Evolutionary conservation across 1,140 invertebrate species (phyloP).

Genomic region (Anthonomus grandis): DNA sequence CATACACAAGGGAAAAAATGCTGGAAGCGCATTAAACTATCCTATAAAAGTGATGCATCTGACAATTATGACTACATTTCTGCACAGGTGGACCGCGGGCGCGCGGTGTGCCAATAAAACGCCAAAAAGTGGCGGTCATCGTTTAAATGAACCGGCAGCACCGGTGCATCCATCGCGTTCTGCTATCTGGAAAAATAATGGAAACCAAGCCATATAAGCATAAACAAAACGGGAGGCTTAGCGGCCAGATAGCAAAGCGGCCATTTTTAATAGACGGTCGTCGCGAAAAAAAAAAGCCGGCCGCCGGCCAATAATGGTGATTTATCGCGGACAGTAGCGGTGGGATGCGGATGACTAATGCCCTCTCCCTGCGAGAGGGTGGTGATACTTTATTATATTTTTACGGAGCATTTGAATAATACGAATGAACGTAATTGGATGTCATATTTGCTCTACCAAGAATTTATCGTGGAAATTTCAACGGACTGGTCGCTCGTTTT

Average conservation of each 20-base stretch:
- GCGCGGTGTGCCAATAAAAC: constrained; percentile 13
- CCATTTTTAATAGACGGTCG: constrained; percentile 28
- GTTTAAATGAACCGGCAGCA: constrained; percentile 22
- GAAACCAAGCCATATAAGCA: constrained; percentile 24
- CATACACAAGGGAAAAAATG: too few relatives aligned
- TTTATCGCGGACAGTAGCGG: constrained; percentile 25
- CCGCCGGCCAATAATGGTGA: constrained; percentile 29
- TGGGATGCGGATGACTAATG: constrained; percentile 27
- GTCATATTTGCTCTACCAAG: constrained; percentile 19
- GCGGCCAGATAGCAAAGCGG: constrained; percentile 22
- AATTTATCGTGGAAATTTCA: constrained; percentile 21
- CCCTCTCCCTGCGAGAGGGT: constrained; percentile 22
- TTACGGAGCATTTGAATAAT: constrained; percentile 31
- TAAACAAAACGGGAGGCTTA: constrained; percentile 31
- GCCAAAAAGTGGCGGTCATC: constrained; percentile 10
- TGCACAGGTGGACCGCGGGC: constrained; percentile 13
- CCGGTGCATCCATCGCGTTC: constrained; percentile 20
- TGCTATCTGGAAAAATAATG: constrained; percentile 29
- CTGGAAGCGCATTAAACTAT: too few relatives aligned
- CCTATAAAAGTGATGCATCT: constrained; percentile 7
- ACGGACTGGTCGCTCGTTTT: too few relatives aligned
- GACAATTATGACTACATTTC: constrained; percentile 16
- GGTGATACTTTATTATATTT: constrained; percentile 31
- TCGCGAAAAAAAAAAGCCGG: constrained; percentile 19
- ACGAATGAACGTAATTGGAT: constrained; percentile 26